Percentiles rank a stretch among this genome's conserved stretches.
These are phyloP conservation scores for Eristalis tenax DNA, from an alignment of 2,888 invertebrate species.

Conservation along the genomic window DNA sequence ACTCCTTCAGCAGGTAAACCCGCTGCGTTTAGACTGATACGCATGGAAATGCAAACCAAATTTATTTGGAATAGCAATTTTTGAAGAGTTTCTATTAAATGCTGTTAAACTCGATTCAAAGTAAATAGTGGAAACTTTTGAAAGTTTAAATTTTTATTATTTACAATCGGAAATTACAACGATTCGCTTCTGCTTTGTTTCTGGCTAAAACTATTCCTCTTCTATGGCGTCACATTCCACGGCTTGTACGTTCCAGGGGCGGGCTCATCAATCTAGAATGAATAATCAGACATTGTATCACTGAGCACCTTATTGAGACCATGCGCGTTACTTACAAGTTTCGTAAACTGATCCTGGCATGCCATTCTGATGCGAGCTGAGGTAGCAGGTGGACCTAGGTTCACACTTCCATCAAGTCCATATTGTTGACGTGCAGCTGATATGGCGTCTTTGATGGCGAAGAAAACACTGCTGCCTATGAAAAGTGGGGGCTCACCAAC, in stretches of 20 bases:
- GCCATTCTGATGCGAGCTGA: conserved; percentile 94
- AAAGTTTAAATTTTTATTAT: neutral
- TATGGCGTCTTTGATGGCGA: conserved; percentile 95
- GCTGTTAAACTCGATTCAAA: too few relatives aligned
- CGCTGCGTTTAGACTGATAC: too few relatives aligned
- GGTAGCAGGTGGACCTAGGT: conserved; percentile 92
- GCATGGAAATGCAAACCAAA: too few relatives aligned
- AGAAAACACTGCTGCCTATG: conserved; percentile 92
- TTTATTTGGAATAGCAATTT: too few relatives aligned
- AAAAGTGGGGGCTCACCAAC: conserved; percentile 98
- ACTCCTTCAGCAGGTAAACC: too few relatives aligned
- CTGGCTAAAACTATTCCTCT: too few relatives aligned
- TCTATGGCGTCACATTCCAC: conserved; percentile 35
- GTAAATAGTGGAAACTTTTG: too few relatives aligned
- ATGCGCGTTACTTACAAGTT: conserved; percentile 84
- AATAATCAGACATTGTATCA: neutral
- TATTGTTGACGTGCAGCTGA: conserved; percentile 88
- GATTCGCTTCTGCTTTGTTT: neutral
- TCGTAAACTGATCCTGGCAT: conserved; percentile 91
- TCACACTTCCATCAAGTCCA: conserved; percentile 83
- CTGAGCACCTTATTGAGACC: neutral
- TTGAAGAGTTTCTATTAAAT: too few relatives aligned
- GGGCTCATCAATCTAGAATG: conserved; percentile 23
- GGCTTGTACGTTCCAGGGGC: conserved; percentile 5
- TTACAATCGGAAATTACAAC: neutral